phyloP scores from a whole-genome alignment of 2,888 invertebrate species.

The Deilephila porcellus region DNA sequence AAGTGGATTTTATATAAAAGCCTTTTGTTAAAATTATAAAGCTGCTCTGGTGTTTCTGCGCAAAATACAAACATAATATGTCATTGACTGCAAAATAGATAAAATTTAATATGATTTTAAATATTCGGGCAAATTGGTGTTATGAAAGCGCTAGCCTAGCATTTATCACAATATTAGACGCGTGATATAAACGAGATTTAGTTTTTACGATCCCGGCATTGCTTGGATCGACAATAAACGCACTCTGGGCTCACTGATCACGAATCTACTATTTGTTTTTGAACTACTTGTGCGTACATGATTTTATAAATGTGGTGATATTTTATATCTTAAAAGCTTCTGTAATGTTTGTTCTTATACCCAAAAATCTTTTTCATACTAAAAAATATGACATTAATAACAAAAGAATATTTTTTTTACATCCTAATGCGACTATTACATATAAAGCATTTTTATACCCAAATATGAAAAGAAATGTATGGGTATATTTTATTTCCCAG shows the following conservation, averaged over 20 bases:
- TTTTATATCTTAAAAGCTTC: too few relatives aligned
- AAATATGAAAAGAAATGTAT: not conserved
- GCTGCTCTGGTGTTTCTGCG: too few relatives aligned
- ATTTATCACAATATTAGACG: not conserved
- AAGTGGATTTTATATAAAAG: too few relatives aligned
- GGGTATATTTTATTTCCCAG: not conserved
- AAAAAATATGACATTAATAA: too few relatives aligned
- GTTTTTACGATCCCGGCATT: conserved; percentile 7
- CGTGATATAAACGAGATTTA: conserved; percentile 10
- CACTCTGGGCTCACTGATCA: not conserved
- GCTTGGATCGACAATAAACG: not conserved
- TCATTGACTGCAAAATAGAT: too few relatives aligned
- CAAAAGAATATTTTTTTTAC: not conserved
- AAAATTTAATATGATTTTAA: not conserved
- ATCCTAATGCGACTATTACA: not conserved
- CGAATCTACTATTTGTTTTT: not conserved
- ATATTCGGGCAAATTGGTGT: not conserved
- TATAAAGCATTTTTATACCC: not conserved
- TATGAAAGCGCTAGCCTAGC: not conserved
- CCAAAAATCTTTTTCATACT: too few relatives aligned
- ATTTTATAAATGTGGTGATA: too few relatives aligned
- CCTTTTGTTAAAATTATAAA: too few relatives aligned
- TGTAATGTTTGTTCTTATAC: too few relatives aligned
- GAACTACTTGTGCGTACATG: not conserved
- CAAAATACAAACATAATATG: too few relatives aligned